Evolutionary conservation across 2,113 vertebrate species (phyloP).

Genomic region (Australoheros scitulus): DNA sequence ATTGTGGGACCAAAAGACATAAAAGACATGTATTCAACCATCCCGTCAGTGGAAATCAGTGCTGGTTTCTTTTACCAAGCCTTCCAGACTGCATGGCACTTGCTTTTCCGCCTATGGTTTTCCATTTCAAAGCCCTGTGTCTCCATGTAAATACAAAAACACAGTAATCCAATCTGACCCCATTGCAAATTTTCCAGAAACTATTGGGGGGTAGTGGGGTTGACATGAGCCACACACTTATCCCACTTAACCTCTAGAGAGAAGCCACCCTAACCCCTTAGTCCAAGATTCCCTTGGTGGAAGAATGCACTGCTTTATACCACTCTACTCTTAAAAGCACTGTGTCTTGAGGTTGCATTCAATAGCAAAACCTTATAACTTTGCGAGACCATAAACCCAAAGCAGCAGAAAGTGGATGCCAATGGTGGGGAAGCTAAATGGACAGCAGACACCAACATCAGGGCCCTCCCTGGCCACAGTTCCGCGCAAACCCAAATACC

Average conservation of each 20-base stretch:
- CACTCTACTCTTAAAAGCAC: constrained; percentile 62
- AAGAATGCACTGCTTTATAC: constrained; percentile 73
- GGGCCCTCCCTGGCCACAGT: constrained; percentile 42
- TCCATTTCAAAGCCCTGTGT: constrained; percentile 81
- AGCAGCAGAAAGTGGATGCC: constrained; percentile 49
- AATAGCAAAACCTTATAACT: constrained; percentile 53
- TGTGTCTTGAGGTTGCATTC: constrained; percentile 54
- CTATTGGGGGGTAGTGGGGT: constrained; percentile 74
- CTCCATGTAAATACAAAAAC: constrained; percentile 82
- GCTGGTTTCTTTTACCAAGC: constrained; percentile 72
- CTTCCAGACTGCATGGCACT: constrained; percentile 78
- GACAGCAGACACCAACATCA: constrained; percentile 60
- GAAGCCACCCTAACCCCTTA: constrained; percentile 74
- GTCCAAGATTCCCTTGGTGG: constrained; percentile 54
- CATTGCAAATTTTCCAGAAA: constrained; percentile 80
- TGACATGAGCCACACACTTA: constrained; percentile 80
- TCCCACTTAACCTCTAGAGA: constrained; percentile 80
- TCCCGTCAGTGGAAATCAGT: constrained; percentile 73
- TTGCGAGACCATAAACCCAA: constrained; percentile 52
- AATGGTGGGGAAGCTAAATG: constrained; percentile 49
- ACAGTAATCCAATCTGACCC: constrained; percentile 82
- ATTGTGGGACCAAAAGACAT: constrained; percentile 63
- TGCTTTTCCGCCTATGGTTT: constrained; percentile 79
- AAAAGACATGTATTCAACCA: constrained; percentile 68
- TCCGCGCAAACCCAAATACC: constrained; percentile 27